Conservation (phyloP, 2,113 vertebrate species). For the Enhydra lutris region DNA sequence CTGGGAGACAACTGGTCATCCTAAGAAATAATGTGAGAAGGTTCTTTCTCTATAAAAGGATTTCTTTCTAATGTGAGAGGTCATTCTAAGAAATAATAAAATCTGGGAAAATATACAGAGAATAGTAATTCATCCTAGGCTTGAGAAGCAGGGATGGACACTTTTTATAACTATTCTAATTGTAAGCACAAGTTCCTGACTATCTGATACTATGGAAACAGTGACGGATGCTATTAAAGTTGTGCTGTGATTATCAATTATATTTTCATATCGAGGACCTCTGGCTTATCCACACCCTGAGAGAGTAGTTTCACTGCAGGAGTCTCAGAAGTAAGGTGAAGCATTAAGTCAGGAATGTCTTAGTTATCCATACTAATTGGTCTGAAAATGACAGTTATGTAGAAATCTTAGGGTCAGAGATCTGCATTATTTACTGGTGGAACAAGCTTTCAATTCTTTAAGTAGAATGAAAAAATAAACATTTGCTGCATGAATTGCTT, state of each 20-base stretch:
- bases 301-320: conserved; percentile 37
- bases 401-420: conserved; percentile 29
- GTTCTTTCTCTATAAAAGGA: neutral
- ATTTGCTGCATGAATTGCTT: conserved; percentile 40
- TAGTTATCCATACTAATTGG: conserved; percentile 41
- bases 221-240: neutral
- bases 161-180: conserved; percentile 18
- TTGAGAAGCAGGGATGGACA: neutral
- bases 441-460: conserved; percentile 49
- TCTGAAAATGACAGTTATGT: conserved; percentile 48
- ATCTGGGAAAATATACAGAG: neutral
- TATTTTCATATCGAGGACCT: neutral
- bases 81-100: neutral
- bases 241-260: conserved; percentile 45
- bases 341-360: conserved; percentile 41
- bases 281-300: neutral
- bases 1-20: neutral
- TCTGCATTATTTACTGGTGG: conserved; percentile 37
- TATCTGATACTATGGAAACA: neutral
- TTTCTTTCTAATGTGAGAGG: neutral
- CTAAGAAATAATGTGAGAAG: neutral
- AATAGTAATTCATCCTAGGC: neutral
- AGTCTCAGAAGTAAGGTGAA: conserved; percentile 11
- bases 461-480: conserved; percentile 51
- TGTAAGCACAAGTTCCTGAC: neutral